Base-by-base conservation (phyloP, 2,113 vertebrate species). In the Lathamus discolor region DNA sequence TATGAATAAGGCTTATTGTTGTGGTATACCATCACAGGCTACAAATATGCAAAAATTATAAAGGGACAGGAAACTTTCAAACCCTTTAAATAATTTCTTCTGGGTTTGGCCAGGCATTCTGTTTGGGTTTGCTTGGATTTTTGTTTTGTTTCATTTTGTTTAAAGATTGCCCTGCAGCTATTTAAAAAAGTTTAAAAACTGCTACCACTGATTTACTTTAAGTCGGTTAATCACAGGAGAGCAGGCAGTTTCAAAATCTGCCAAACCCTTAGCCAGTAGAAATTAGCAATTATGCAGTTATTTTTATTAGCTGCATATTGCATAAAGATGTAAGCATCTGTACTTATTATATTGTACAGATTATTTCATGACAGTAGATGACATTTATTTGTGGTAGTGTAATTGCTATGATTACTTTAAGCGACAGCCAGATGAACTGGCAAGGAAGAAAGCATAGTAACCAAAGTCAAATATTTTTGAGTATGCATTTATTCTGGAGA, bases 1-100 rank as follows among this genome's bases (percentile, higher is more conserved):
- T 92, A 69, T 94, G 91, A 95, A 92, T 88, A 68, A 93, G 82
- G 86, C 88, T 95, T 93, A 94, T 94, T 96, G 92, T 96, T 94
- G 92, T 94, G 85, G 95, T 89, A 83, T 17, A 92, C 86, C 79
- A 93, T 52, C 67, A 68, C 4, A 82, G 85, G 74, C 90, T 81
- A 66, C 91, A 92, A 90, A 95, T 88, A 96, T 57, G 91, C 90
- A 93, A 83, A 93, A 95, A 88, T 76, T 83, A 94, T 75, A 96
- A 94, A 95, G 90, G 57, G 66, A 90, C 51, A 89, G 91, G 88
- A 92, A 97, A 95, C 69, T 68, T 92, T 76, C 82, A 90, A 93
- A 75, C 22, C 25, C 48, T 85, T 91, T n/a, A 86, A 89, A 78
- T 87, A 55, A 90, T 93, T 95, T 86, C 51, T 92, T 94, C 95